A percentile compares a stretch with the other conserved stretches of the same genome.
Conservation (phyloP, 1,140 invertebrate genomes). For the Choristoneura fumiferana region DNA sequence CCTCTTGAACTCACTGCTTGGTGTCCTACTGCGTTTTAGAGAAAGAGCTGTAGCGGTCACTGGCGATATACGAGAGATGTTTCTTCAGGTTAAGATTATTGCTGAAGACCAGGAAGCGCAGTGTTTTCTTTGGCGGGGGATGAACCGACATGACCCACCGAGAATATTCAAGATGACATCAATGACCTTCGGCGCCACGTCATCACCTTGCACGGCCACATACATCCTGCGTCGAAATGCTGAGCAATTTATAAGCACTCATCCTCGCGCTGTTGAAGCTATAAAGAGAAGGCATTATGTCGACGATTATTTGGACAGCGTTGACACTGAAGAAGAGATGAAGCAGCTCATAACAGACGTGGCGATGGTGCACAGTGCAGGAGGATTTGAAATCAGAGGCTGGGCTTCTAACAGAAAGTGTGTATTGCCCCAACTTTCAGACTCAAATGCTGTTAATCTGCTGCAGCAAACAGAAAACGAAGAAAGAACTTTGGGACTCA, state of each 20-base stretch:
- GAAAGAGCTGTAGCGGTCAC: no score
- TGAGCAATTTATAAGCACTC: conserved; percentile 23
- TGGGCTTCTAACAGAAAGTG: not conserved
- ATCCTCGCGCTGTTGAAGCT: conserved; percentile 25
- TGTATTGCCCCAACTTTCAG: not conserved
- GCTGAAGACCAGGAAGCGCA: no score
- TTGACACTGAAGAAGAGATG: conserved; percentile 28
- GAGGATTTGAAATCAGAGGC: conserved; percentile 26
- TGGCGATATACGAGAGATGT: no score
- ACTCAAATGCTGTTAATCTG: not conserved
- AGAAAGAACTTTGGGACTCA: conserved; percentile 3
- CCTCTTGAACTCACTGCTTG: no score
- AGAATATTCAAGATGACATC: conserved; percentile 23
- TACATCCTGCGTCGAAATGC: conserved; percentile 40
- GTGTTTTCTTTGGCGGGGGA: conserved; percentile 31
- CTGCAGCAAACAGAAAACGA: not conserved
- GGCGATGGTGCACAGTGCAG: conserved; percentile 28
- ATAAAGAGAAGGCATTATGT: conserved; percentile 37
- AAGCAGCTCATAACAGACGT: conserved; percentile 25
- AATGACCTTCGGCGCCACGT: conserved; percentile 42
- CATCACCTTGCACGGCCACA: conserved; percentile 34
- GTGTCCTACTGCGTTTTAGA: no score
- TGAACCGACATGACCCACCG: not conserved
- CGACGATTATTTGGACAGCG: conserved; percentile 40
- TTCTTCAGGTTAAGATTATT: no score